Evolutionary conservation across 2,888 invertebrate species (phyloP).

Genomic region (Dynastes maya): DNA sequence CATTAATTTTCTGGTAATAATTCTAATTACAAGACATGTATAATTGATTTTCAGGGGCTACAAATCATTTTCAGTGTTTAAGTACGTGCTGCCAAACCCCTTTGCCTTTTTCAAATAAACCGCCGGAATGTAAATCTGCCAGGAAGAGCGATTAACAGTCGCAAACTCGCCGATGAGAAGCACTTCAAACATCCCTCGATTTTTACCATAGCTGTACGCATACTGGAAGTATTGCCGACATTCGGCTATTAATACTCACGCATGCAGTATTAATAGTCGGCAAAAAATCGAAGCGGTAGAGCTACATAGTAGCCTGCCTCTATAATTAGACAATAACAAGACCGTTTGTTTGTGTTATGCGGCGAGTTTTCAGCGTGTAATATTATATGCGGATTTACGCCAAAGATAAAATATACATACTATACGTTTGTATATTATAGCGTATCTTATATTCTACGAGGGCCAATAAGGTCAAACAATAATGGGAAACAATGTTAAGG

Average conservation of each 20-base stretch:
- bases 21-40: too few species aligned
- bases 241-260: neutral
- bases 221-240: too few species aligned
- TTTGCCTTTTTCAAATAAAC: too few species aligned
- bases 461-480: neutral
- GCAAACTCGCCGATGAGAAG: too few species aligned
- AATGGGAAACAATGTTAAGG: neutral
- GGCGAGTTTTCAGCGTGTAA: constrained; percentile 1
- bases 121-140: too few species aligned
- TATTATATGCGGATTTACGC: constrained; percentile 8
- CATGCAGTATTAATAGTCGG: constrained; percentile 16
- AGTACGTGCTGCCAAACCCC: too few species aligned
- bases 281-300: constrained; percentile 16
- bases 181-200: neutral
- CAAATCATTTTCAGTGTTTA: too few species aligned
- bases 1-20: too few species aligned
- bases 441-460: neutral
- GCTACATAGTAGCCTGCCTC: constrained; percentile 3
- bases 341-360: constrained; percentile 18
- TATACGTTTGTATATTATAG: neutral
- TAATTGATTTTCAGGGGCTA: too few species aligned
- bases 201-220: neutral
- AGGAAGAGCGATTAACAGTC: too few species aligned
- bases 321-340: constrained; percentile 27
- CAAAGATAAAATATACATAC: neutral